Evolutionary conservation across 2,797 vertebrate genomes (phyloP).

Genomic region (Lepilemur septentrionalis): DNA sequence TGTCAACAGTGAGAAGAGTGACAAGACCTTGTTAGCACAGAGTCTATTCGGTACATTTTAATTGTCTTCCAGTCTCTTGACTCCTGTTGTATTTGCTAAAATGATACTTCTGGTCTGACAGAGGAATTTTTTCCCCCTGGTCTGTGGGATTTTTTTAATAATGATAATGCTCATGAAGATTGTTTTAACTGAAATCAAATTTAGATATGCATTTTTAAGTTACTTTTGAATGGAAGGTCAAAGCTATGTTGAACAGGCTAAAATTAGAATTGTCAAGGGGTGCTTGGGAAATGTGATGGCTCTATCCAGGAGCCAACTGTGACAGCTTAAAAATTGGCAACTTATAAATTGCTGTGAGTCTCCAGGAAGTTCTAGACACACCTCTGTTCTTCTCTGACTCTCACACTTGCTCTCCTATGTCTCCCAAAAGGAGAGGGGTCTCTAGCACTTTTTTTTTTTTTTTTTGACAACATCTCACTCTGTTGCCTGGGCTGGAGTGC

Average conservation of each 20-base stretch:
- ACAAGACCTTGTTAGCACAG: background rate
- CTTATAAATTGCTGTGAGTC: background rate
- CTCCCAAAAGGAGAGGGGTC: background rate
- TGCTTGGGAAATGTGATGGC: background rate
- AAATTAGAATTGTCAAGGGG: background rate
- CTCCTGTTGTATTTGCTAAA: background rate
- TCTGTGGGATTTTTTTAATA: background rate
- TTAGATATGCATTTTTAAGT: constrained; percentile 14
- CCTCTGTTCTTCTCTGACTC: background rate
- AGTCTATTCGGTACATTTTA: background rate
- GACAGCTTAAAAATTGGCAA: background rate
- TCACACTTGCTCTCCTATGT: background rate
- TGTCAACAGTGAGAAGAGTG: background rate
- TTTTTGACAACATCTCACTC: background rate
- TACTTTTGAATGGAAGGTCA: constrained; percentile 18
- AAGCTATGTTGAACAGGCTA: background rate
- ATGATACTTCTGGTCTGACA: background rate
- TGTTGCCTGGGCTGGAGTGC: background rate
- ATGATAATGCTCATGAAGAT: background rate
- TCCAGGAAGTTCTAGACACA: constrained; percentile 29
- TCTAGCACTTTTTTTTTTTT: background rate
- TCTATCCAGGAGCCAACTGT: background rate
- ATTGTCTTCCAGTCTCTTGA: background rate
- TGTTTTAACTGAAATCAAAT: constrained; percentile 45
- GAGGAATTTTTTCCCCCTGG: background rate